A percentile compares a stretch with the other conserved stretches of the same genome.
These are phyloP conservation scores for Liolophura sinensis DNA, from an alignment of 1,140 invertebrate genomes.

Conservation along the genomic window DNA sequence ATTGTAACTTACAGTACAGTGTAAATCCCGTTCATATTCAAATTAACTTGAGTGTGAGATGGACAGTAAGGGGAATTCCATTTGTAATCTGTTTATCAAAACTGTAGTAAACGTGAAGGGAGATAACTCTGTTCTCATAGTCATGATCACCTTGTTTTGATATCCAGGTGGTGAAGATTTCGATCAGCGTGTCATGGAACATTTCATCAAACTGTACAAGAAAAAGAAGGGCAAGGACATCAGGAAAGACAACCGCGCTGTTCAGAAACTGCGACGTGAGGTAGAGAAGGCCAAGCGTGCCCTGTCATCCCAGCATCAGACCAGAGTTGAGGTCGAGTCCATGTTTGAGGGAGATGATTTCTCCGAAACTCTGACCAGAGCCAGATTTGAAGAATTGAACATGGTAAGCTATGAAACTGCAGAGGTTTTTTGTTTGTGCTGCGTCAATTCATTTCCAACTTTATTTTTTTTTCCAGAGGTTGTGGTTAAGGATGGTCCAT, in stretches of 20 bases:
- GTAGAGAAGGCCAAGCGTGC: slow-evolving; percentile 98
- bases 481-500: too few relatives aligned
- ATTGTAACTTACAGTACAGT: too few relatives aligned
- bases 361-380: slow-evolving; percentile 97
- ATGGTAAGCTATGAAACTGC: slow-evolving; percentile 69
- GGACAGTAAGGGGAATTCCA: too few relatives aligned
- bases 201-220: slow-evolving; percentile 98
- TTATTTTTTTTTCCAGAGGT: background rate
- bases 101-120: too few relatives aligned
- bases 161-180: slow-evolving; percentile 91
- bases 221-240: slow-evolving; percentile 99
- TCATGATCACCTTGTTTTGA: background rate
- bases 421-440: slow-evolving; percentile 4
- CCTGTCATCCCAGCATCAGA: slow-evolving; percentile 92
- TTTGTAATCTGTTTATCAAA: too few relatives aligned
- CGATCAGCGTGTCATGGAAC: slow-evolving; percentile 97
- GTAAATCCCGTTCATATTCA: too few relatives aligned
- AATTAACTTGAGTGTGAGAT: too few relatives aligned
- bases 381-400: slow-evolving; percentile 99
- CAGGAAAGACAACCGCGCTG: slow-evolving; percentile 89
- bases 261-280: slow-evolving; percentile 94
- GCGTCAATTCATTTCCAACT: background rate
- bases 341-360: slow-evolving; percentile 99
- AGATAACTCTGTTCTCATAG: background rate
- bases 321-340: slow-evolving; percentile 98